Conservation (phyloP, 2,113 vertebrate genomes). For the Tichodroma muraria region DNA sequence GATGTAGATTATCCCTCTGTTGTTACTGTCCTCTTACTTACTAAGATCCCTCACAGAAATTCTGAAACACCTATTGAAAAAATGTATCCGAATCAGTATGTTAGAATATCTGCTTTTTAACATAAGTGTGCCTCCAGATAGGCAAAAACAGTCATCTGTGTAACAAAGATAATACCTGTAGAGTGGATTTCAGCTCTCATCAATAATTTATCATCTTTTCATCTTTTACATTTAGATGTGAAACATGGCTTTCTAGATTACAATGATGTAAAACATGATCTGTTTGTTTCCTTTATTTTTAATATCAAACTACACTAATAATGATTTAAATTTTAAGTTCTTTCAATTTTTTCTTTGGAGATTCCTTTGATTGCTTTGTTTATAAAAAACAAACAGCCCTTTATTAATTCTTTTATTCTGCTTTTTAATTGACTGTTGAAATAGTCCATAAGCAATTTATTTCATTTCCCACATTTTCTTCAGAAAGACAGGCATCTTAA, state of each 20-base stretch:
- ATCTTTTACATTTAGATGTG: background rate
- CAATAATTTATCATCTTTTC: background rate
- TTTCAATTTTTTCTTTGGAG: background rate
- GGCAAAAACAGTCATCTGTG: background rate
- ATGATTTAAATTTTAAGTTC: background rate
- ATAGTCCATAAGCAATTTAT: background rate
- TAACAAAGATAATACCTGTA: background rate
- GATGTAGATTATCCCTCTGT: background rate
- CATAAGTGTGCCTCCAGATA: background rate
- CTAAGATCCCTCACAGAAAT: background rate
- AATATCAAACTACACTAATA: background rate
- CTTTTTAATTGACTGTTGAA: background rate
- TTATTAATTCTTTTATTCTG: background rate
- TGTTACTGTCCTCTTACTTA: rapidly evolving
- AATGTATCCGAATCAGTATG: background rate
- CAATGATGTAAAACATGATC: background rate
- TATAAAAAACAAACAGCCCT: background rate
- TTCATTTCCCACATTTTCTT: background rate
- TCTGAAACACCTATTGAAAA: background rate
- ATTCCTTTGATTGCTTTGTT: background rate
- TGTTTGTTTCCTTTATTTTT: background rate
- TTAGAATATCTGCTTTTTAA: background rate
- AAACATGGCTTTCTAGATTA: background rate
- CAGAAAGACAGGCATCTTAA: background rate
- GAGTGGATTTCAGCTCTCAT: background rate